Evolutionary conservation across 2,113 vertebrate genomes (phyloP).

Genomic region (Chaetorhynchus papuensis): DNA sequence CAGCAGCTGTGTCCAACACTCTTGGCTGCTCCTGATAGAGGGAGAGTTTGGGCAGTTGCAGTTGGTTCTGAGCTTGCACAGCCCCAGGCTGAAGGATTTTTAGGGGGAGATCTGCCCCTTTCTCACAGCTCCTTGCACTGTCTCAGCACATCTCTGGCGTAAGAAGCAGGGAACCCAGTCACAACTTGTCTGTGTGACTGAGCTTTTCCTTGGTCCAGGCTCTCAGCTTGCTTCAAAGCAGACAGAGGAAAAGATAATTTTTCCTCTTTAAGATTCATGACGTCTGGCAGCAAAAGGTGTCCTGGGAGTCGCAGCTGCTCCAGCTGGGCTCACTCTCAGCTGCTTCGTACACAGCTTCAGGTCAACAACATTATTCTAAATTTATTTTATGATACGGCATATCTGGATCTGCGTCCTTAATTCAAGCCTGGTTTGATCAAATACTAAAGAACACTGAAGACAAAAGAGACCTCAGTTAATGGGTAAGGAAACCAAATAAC

Average conservation of each 20-base stretch:
- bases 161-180: constrained; percentile 7
- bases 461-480: constrained; percentile 10
- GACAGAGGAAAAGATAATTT: background rate
- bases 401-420: background rate
- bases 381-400: background rate
- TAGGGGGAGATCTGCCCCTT: background rate
- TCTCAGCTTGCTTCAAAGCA: background rate
- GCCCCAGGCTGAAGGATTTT: background rate
- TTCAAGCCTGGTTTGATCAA: background rate
- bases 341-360: background rate
- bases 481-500: constrained; percentile 25
- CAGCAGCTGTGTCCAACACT: constrained; percentile 38
- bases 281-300: constrained; percentile 51
- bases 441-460: background rate
- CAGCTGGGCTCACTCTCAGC: constrained; percentile 46
- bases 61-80: constrained; percentile 44
- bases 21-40: constrained; percentile 56
- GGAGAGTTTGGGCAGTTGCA: constrained; percentile 39
- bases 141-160: background rate
- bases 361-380: background rate
- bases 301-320: constrained; percentile 19
- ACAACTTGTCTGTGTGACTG: background rate
- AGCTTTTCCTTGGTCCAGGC: background rate
- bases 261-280: background rate
- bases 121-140: background rate